Evolutionary conservation across 2,888 invertebrate genomes (phyloP), one percentile per base, ranked within the genome.

Genomic region (Drosophila falleni): DNA sequence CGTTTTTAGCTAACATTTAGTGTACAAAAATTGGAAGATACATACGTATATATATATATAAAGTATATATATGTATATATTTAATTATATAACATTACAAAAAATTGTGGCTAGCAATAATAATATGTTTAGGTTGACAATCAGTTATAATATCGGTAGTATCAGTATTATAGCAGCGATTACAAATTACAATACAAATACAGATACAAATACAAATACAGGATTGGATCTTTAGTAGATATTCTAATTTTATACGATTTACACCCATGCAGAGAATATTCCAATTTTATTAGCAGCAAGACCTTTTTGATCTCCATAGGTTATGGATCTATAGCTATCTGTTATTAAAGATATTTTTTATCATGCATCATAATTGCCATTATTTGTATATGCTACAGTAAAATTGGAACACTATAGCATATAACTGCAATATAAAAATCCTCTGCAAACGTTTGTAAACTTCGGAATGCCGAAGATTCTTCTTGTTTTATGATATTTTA

Each of bases 51-150:
- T 59, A 41, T 55, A 71, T 50, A 42, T 53, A 53, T 60, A 51
- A 58, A 15, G 39, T 67, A 26, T 62, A 50, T 65, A 54, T 61
- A n/a, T 41, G 46, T 65, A 50, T 59, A 61, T 62, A 46, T 69
- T 61, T 63, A 59, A 61, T 49, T 77, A 67, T 77, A 77, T 71
- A 78, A 76, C 80, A 80, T 74, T 78, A 78, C 74, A 78, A 76
- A 86, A 84, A 84, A 84, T 84, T 84, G 88, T 86, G 80, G 86
- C 84, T 84, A 84, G 83, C 88, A 75, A 78, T 84, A 82, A 86
- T 87, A 84, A 85, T 82, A 75, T 71, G 67, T 77, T 51, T 60
- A 35, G 23, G 35, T 60, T 70, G 78, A 86, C 87, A 78, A 74
- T 83, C 56, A 73, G 58, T 77, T 76, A 70, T 73, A 78, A 70